Evolutionary conservation across 2,888 invertebrate species (phyloP), one percentile per base, ranked within the genome.

Genomic region (Leptinotarsa rubiginosa): DNA sequence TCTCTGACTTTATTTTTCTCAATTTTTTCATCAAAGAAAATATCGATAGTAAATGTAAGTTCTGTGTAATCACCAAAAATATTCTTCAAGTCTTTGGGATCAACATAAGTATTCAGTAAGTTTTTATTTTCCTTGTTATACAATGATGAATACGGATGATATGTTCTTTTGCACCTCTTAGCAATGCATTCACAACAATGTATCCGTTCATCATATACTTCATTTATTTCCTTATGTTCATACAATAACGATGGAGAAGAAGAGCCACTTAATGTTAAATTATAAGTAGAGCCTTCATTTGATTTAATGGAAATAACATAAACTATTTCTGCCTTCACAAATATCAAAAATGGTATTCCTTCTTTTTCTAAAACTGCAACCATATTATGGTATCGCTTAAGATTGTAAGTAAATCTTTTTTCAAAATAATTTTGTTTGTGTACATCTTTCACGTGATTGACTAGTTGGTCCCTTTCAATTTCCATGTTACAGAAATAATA

Each of bases 91-190:
- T 49, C 15, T 49, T 16, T 49, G 49, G 16, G 13, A 16, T 49
- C 1, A 49, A 49, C 3, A 16, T 13, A 49, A 49, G 49, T 49
- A 49, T 15, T 0, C 1, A 15, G 41, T 41, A 47, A 25, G 13
- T 47, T 18, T 16, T 16, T 10, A 31, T 16, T 64, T 31, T 18
- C 15, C 49, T 4, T 16, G 16, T 18, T 20, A 31, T 64, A 22
- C 16, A 31, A 31, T 64, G 18, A 31, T 25, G 31, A 65, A n/a
- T 65, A 7, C 2, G 65, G 65, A 65, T 65, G 65, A 15, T 25
- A 47, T 47, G 0, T 41, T n/a, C 12, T 12, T 18, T 16, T 16
- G 18, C 41, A 65, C 4, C 16, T n/a, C 4, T 13, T 20, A 31
- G 3, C 16, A 13, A 65, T 25, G n/a, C 65, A 65, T 15, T 15